Evolutionary conservation across 2,797 vertebrate species (phyloP).

Genomic region (Tolypeutes matacus): DNA sequence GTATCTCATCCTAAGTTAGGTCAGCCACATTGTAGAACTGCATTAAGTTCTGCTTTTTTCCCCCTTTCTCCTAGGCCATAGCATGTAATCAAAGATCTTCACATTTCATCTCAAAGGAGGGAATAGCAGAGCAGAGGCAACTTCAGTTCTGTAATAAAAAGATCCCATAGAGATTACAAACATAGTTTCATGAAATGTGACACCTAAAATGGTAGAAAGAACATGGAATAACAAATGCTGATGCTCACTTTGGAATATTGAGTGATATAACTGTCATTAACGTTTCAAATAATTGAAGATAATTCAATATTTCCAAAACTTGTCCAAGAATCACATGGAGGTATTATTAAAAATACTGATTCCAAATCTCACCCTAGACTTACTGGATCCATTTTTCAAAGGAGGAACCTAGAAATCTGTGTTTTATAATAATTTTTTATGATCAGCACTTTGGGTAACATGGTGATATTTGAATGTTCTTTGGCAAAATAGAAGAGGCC

Average conservation of each 20-base stretch:
- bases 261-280: background rate
- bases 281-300: constrained; percentile 24
- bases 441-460: constrained; percentile 34
- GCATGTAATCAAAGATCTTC: background rate
- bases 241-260: background rate
- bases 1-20: background rate
- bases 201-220: background rate
- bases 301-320: constrained; percentile 1
- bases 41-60: background rate
- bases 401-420: background rate
- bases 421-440: constrained; percentile 35
- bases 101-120: background rate
- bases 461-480: background rate
- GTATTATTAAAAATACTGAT: constrained; percentile 29
- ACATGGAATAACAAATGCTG: background rate
- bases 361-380: background rate
- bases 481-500: background rate
- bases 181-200: background rate
- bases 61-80: background rate
- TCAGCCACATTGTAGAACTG: background rate
- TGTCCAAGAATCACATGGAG: background rate
- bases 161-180: background rate
- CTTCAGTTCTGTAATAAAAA: constrained; percentile 50
- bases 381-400: constrained; percentile 17
- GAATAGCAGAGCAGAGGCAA: background rate